Evolutionary conservation across 2,797 vertebrate genomes (phyloP).

Genomic region (Ataeniobius toweri): DNA sequence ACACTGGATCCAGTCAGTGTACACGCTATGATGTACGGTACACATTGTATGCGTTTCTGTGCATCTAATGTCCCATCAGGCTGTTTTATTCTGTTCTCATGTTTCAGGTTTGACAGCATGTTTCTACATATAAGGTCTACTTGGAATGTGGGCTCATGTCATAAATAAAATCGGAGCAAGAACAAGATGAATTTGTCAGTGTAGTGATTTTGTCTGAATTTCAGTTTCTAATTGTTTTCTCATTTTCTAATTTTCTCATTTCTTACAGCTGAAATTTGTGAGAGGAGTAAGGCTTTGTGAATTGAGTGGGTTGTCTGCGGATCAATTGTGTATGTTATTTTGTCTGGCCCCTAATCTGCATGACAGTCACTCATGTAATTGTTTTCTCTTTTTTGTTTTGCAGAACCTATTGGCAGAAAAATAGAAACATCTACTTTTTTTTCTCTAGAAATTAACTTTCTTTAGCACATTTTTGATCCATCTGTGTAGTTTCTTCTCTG

Average conservation of each 20-base stretch:
- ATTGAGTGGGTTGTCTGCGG: not conserved
- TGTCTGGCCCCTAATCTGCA: not conserved
- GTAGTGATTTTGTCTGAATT: slow-evolving; percentile 7
- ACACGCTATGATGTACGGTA: slow-evolving; percentile 37
- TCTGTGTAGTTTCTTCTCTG: slow-evolving; percentile 29
- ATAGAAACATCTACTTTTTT: not conserved
- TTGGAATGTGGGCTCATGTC: slow-evolving; percentile 42
- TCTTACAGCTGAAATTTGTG: not conserved
- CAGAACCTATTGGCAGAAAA: not conserved
- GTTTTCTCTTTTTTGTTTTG: slow-evolving; percentile 7
- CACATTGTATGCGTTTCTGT: slow-evolving; percentile 36
- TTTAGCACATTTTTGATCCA: slow-evolving; percentile 6
- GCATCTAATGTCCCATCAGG: slow-evolving; percentile 54
- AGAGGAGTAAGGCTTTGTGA: not conserved
- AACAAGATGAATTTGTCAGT: slow-evolving; percentile 52
- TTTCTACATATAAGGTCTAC: slow-evolving; percentile 42
- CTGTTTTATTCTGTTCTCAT: slow-evolving; percentile 26
- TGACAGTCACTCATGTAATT: too few species aligned
- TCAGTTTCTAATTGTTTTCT: too few species aligned
- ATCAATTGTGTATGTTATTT: not conserved
- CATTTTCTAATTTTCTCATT: not conserved
- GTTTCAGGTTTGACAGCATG: slow-evolving; percentile 33
- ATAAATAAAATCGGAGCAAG: slow-evolving; percentile 50
- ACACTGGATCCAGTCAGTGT: slow-evolving; percentile 10
- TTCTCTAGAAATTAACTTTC: not conserved